phyloP scores from a whole-genome alignment of 2,888 invertebrate species.

The Pristionchus exspectatus region DNA sequence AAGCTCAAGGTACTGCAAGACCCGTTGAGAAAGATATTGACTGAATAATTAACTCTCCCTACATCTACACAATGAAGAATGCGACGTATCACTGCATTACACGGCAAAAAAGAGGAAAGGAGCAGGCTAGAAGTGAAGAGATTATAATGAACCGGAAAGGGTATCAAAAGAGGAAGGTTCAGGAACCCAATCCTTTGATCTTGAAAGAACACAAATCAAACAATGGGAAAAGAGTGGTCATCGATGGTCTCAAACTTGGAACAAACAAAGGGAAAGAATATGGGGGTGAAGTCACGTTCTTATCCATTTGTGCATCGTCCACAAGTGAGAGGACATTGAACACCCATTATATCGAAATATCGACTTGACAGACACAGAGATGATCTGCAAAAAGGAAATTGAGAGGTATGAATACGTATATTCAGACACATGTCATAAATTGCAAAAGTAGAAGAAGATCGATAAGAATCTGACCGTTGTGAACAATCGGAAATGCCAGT shows the following conservation, averaged over 20 bases:
- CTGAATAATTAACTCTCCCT: not conserved
- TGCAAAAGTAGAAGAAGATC: not conserved
- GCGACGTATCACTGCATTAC: constrained; percentile 17
- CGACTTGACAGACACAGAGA: not conserved
- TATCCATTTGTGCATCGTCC: constrained; percentile 18
- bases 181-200: not conserved
- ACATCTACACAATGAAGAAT: not conserved
- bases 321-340: constrained; percentile 22
- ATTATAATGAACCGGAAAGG: constrained; percentile 5
- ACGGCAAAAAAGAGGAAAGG: not conserved
- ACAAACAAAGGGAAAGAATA: not conserved
- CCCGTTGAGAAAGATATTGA: not conserved
- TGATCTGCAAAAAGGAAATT: not conserved
- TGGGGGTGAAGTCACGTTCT: not conserved
- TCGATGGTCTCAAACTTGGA: not conserved
- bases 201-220: not conserved
- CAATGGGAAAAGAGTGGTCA: not conserved
- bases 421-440: no score
- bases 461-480: not conserved
- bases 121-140: not conserved
- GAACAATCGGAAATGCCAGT: constrained; percentile 38
- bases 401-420: no score
- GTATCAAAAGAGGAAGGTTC: not conserved
- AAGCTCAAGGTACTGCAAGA: constrained; percentile 32
- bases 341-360: constrained; percentile 8